Evolutionary conservation across 1,140 invertebrate genomes (phyloP).

Genomic region (Heliconius hewitsoni): DNA sequence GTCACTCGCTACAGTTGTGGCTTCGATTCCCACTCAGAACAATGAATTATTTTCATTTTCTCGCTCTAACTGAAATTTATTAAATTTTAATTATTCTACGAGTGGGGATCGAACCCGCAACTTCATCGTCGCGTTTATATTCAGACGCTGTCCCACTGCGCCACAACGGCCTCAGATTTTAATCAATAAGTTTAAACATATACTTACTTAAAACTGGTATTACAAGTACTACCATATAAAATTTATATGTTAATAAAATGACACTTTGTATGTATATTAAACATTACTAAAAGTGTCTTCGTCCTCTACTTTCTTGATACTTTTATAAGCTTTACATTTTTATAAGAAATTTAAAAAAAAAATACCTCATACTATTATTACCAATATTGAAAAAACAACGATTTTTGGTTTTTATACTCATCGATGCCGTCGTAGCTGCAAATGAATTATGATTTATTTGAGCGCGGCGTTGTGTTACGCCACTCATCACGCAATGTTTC

Average conservation of each 20-base stretch:
- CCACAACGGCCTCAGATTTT: neutral
- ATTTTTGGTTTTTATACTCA: no score
- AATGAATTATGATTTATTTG: neutral
- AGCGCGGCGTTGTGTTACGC: neutral
- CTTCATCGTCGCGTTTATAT: neutral
- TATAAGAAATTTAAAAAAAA: neutral
- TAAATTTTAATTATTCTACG: neutral
- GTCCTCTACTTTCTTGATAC: conserved; percentile 3
- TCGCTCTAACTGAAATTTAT: no score
- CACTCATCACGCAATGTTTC: neutral
- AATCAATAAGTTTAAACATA: neutral
- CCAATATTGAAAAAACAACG: no score
- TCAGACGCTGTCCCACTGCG: neutral
- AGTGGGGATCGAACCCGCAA: neutral
- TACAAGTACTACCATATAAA: neutral
- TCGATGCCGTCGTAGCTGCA: neutral
- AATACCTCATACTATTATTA: no score
- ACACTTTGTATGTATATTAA: neutral
- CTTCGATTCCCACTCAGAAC: neutral
- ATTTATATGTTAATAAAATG: conserved; percentile 2
- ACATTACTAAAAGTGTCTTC: neutral
- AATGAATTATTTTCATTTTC: no score
- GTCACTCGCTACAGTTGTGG: neutral
- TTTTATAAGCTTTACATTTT: neutral
- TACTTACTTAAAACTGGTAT: neutral